phyloP scores from a whole-genome alignment of 2,113 vertebrate species.

The Menura novaehollandiae region DNA sequence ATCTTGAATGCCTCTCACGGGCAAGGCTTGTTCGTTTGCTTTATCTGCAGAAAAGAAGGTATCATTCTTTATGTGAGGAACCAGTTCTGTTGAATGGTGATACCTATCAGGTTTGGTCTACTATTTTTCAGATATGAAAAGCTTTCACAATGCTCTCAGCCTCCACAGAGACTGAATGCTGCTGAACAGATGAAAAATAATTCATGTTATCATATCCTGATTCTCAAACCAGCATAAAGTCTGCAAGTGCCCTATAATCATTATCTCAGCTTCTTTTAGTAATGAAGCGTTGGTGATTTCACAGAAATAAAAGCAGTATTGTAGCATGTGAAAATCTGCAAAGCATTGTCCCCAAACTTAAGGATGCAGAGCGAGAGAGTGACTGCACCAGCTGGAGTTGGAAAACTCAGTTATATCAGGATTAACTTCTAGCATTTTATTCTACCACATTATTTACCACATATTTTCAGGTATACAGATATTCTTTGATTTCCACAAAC shows the following conservation, averaged over 20 bases:
- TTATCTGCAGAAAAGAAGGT: not conserved
- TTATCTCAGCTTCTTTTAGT: not conserved
- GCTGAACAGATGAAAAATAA: conserved; percentile 57
- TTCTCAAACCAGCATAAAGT: not conserved
- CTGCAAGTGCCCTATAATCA: not conserved
- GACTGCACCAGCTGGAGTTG: not conserved
- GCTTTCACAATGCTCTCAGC: conserved; percentile 10
- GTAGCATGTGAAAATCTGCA: not conserved
- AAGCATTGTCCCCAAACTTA: not conserved
- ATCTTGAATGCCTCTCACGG: not conserved
- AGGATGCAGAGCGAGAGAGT: not conserved
- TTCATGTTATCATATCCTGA: not conserved
- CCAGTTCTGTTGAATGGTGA: not conserved
- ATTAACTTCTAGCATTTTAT: not conserved
- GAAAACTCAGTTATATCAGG: not conserved
- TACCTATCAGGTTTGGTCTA: not conserved
- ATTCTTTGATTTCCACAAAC: not conserved
- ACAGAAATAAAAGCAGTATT: not conserved
- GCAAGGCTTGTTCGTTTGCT: not conserved
- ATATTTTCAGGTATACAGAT: not conserved
- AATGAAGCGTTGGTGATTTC: not conserved
- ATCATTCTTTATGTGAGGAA: not conserved
- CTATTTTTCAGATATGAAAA: not conserved
- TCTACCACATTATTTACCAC: not conserved
- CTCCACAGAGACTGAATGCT: not conserved